Conservation (phyloP, 2,888 invertebrate species). For the Drosophila affinis region DNA sequence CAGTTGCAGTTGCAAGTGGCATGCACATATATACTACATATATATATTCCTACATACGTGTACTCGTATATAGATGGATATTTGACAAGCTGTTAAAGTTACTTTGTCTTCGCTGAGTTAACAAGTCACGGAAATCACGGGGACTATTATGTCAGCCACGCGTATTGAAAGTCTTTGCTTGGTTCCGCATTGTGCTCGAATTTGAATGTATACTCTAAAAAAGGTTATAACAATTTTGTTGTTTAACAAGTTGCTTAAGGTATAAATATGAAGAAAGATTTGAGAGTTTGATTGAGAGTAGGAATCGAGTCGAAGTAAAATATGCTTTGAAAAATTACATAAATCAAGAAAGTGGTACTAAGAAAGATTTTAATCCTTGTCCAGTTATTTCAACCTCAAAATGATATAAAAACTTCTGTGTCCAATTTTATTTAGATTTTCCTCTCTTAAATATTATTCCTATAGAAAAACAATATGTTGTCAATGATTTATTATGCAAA, state of each 20-base stretch:
- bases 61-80: slow-evolving; percentile 23
- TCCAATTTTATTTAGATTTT: not conserved
- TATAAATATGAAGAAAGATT: too few species aligned
- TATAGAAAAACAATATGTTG: not conserved
- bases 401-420: not conserved
- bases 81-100: slow-evolving; percentile 36
- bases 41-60: too few species aligned
- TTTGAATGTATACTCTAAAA: too few species aligned
- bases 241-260: not conserved
- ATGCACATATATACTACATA: not conserved
- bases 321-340: too few species aligned
- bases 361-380: too few species aligned
- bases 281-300: too few species aligned
- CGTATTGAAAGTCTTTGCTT: not conserved
- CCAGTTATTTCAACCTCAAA: not conserved
- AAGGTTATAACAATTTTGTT: too few species aligned
- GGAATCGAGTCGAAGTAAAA: too few species aligned
- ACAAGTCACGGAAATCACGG: slow-evolving; percentile 51
- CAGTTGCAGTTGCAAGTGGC: slow-evolving; percentile 17
- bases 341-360: too few species aligned
- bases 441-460: too few species aligned
- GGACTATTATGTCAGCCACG: slow-evolving; percentile 16
- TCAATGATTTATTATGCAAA: not conserved
- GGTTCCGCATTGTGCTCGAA: too few species aligned
- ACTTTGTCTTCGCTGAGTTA: slow-evolving; percentile 34